These are phyloP conservation scores for Eptatretus atami DNA, from an alignment of 2,797 vertebrate species.

Conservation along the genomic window DNA sequence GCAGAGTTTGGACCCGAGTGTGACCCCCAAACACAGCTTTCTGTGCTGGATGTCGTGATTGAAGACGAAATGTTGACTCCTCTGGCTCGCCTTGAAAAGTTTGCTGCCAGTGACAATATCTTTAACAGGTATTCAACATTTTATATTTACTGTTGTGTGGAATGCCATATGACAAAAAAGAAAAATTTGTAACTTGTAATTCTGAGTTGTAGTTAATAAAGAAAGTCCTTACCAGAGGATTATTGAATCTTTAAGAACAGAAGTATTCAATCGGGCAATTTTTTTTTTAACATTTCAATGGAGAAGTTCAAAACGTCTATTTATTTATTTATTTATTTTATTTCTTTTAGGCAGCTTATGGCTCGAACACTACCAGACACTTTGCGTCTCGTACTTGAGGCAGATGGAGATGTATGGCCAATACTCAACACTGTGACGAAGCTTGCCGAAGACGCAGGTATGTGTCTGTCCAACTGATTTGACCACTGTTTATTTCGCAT, in stretches of 20 bases:
- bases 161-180: too few relatives aligned
- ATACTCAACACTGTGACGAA: slow-evolving; percentile 48
- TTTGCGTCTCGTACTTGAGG: slow-evolving; percentile 44
- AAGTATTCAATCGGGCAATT: background rate
- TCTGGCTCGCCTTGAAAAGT: slow-evolving; percentile 42
- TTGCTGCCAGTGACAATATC: slow-evolving; percentile 50
- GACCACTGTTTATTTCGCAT: background rate
- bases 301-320: background rate
- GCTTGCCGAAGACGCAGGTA: slow-evolving; percentile 67
- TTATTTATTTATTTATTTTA: slow-evolving; percentile 12
- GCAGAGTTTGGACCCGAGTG: slow-evolving; percentile 56
- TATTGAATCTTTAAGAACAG: too few relatives aligned
- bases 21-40: slow-evolving; percentile 41
- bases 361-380: slow-evolving; percentile 42
- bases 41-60: slow-evolving; percentile 47
- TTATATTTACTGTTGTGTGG: background rate
- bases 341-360: slow-evolving; percentile 32
- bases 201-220: background rate
- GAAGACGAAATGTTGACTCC: slow-evolving; percentile 38
- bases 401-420: slow-evolving; percentile 47
- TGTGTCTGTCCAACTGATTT: slow-evolving; percentile 9
- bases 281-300: background rate
- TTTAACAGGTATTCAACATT: slow-evolving; percentile 35
- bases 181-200: background rate
- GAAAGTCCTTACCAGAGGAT: too few relatives aligned